Evolutionary conservation across 2,113 vertebrate genomes (phyloP).

Genomic region (Otis tarda): DNA sequence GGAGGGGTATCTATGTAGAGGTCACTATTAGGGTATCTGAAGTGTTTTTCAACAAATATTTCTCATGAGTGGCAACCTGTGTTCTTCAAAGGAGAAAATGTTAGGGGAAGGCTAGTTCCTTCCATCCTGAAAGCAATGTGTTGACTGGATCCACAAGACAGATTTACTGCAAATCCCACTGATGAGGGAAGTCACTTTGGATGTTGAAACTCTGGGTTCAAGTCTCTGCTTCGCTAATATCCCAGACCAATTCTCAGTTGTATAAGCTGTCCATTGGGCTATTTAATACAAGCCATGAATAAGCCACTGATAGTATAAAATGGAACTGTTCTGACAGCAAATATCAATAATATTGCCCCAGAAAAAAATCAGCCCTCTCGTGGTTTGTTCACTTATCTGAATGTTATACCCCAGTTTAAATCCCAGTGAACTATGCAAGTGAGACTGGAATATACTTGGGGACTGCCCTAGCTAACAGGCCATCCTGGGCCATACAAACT

Average conservation of each 20-base stretch:
- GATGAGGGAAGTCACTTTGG: background rate
- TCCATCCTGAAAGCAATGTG: background rate
- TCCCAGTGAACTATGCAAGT: background rate
- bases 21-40: background rate
- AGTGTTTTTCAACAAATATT: background rate
- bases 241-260: background rate
- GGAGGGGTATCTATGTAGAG: background rate
- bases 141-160: background rate
- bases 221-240: background rate
- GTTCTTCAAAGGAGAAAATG: background rate
- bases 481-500: background rate
- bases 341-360: background rate
- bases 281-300: background rate
- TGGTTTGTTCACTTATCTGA: background rate
- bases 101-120: background rate
- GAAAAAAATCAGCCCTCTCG: background rate
- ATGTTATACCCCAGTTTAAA: background rate
- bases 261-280: background rate
- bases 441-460: background rate
- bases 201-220: background rate
- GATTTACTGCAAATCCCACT: background rate
- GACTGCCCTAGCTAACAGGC: background rate
- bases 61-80: background rate
- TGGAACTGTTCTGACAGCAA: background rate
- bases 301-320: background rate